phyloP scores from a whole-genome alignment of 2,797 vertebrate species.

The Rhabdophis nuchalis region DNA sequence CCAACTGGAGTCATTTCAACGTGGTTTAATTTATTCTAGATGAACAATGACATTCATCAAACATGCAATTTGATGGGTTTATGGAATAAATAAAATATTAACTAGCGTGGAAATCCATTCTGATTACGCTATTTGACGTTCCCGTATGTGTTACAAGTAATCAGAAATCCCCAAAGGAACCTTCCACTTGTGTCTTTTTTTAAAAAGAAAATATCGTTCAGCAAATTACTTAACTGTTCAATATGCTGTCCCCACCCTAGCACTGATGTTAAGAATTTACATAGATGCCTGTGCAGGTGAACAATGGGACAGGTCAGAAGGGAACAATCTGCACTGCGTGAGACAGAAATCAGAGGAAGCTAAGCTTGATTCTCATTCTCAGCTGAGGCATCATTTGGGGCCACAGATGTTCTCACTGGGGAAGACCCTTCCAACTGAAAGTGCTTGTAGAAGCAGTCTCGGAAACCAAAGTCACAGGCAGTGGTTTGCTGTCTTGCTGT shows the following conservation, averaged over 20 bases:
- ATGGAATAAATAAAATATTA: constrained; percentile 63
- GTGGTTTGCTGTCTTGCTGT: not conserved
- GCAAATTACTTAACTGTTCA: not conserved
- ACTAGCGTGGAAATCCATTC: constrained; percentile 64
- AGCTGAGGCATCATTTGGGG: not conserved
- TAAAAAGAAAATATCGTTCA: not conserved
- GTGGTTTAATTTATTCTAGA: constrained; percentile 62
- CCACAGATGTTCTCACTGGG: not conserved
- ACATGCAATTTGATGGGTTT: constrained; percentile 65
- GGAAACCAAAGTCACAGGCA: not conserved
- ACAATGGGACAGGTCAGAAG: not conserved
- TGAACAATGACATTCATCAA: constrained; percentile 68
- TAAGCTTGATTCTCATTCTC: not conserved
- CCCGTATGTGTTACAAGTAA: constrained; percentile 57
- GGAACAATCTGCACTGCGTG: not conserved
- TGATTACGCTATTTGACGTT: constrained; percentile 58
- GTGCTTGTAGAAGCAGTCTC: constrained; percentile 46
- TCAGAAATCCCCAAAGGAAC: constrained; percentile 30
- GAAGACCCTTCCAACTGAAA: constrained; percentile 3
- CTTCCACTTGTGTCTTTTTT: constrained; percentile 13
- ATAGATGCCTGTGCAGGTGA: not conserved
- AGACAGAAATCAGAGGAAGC: not conserved
- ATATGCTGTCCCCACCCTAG: too few species aligned
- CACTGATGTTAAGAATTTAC: not conserved
- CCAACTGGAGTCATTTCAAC: constrained; percentile 58